phyloP scores from a whole-genome alignment of 2,113 vertebrate species.

The Triplophysa siluroides region DNA sequence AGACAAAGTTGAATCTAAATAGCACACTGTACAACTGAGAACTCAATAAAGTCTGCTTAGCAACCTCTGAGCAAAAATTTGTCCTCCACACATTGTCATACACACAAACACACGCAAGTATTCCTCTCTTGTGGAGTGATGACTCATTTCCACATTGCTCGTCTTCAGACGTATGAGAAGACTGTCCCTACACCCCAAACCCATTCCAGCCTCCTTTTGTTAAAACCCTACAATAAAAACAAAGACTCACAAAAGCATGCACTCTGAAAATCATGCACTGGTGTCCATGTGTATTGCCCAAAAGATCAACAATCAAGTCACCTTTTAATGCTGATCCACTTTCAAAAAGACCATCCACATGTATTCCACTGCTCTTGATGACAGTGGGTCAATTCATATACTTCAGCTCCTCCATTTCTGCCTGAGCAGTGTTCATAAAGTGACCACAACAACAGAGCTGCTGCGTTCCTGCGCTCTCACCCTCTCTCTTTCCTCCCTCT shows the following conservation, averaged over 20 bases:
- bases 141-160: constrained; percentile 47
- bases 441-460: constrained; percentile 59
- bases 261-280: constrained; percentile 18
- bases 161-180: constrained; percentile 9
- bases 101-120: constrained; percentile 16
- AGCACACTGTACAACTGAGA: too few species aligned
- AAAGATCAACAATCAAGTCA: constrained; percentile 62
- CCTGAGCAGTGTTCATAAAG: constrained; percentile 66
- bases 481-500: not conserved
- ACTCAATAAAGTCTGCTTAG: too few species aligned
- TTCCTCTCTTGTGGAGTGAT: constrained; percentile 41
- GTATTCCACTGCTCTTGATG: constrained; percentile 52
- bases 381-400: constrained; percentile 69
- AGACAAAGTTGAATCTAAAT: too few species aligned
- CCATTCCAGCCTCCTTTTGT: constrained; percentile 14
- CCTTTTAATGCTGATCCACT: constrained; percentile 72
- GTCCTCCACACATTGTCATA: not conserved
- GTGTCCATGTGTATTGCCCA: not conserved
- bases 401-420: constrained; percentile 74
- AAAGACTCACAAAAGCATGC: constrained; percentile 41
- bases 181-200: constrained; percentile 5
- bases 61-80: too few species aligned
- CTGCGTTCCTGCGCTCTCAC: constrained; percentile 69
- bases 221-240: not conserved
- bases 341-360: constrained; percentile 63